phyloP scores from a whole-genome alignment of 2,888 invertebrate species.

The Lasius platythorax region DNA sequence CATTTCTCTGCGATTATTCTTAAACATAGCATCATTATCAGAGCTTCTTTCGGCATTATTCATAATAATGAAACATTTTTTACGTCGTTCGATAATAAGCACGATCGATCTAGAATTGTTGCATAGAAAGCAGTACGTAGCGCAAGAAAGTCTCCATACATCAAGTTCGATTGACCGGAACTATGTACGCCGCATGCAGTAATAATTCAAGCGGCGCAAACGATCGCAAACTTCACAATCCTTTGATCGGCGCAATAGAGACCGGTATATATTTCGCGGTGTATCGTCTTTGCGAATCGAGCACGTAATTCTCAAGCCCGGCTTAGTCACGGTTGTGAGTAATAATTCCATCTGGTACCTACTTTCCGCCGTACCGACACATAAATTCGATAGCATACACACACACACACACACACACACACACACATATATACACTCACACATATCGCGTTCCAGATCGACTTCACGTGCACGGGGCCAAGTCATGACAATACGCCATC shows the following conservation, averaged over 20 bases:
- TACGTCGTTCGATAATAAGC: constrained; percentile 32
- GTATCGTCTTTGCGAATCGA: constrained; percentile 66
- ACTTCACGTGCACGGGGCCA: constrained; percentile 63
- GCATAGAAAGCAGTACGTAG: constrained; percentile 9
- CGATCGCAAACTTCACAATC: constrained; percentile 44
- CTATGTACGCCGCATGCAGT: constrained; percentile 14
- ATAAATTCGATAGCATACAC: constrained; percentile 13
- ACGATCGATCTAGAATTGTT: constrained; percentile 4
- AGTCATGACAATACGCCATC: constrained; percentile 77
- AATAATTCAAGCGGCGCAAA: constrained; percentile 46
- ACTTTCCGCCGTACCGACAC: constrained; percentile 51
- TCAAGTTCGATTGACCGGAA: constrained; percentile 36
- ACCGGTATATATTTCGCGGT: constrained; percentile 51
- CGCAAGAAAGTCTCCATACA: constrained; percentile 35
- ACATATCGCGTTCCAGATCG: constrained; percentile 70
- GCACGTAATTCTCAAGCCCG: constrained; percentile 68
- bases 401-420: neutral
- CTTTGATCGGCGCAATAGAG: constrained; percentile 52
- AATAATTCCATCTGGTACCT: constrained; percentile 68
- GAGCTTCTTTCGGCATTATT: neutral
- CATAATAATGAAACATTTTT: neutral
- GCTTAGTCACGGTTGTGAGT: constrained; percentile 72
- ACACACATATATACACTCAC: constrained; percentile 16
- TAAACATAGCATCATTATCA: constrained; percentile 7
- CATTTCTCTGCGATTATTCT: neutral